Evolutionary conservation across 2,888 invertebrate species (phyloP), one percentile per base, ranked within the genome.

Genomic region (Nemotelus nigrinus): DNA sequence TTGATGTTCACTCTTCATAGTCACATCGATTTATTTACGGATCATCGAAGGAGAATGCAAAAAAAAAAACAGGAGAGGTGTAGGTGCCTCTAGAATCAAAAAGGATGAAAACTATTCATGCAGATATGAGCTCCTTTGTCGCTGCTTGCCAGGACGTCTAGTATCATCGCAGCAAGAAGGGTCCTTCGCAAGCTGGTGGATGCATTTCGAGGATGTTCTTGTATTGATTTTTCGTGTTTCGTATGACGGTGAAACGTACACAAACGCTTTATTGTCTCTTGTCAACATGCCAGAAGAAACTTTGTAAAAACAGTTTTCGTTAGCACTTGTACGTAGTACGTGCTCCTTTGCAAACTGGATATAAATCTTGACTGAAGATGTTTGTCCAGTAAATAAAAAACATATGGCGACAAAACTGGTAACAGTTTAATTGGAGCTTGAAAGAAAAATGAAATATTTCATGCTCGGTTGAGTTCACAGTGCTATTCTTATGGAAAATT

Each of bases 301-400:
- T 41, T 63, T 25, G 63, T 3, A 2, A 41, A 63, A 63, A 63
- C 43, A 2, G 63, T 43, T 63, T 43, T 43, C 25, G 63, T 3
- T 41, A 63, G 43, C 6, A 43, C 63, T 41, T 8, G n/a, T 41
- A 39, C 25, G 25, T 25, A 25, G 25, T 25, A 25, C 25, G 25
- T 50, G 50, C 50, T 50, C 6, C 50, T 1, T 1, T 45, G 65
- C 25, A 45, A 47, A 65, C 45, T 65, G 65, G 65, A 44, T 65
- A 2, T 65, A 65, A 65, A 65, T 65, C 65, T 65, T 47, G 44
- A 65, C 65, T 65, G 10, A 47, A 65, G 65, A 65, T 65, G 65
- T 65, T 65, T 65, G 65, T 47, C 47, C n/a, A 45, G 65, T 65
- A 65, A 65, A 65, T 47, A 65, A n/a, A 43, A 7, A 2, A 3